phyloP scores from a whole-genome alignment of 2,113 vertebrate genomes.

The Hippocampus mohnikei region DNA sequence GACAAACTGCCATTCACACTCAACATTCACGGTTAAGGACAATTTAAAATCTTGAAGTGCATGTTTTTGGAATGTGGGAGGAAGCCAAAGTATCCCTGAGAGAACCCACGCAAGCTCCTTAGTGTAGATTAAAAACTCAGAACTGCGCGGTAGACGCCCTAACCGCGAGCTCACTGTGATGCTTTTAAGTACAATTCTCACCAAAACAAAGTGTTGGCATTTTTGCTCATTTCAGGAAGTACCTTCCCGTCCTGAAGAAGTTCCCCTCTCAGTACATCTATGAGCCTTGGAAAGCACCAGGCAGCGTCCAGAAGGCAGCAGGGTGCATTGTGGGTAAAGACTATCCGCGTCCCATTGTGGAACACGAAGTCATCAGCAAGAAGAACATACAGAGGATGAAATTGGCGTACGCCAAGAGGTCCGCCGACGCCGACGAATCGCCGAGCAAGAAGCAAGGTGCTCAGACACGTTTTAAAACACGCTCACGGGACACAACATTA shows the following conservation, averaged over 20 bases:
- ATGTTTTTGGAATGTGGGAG: not conserved
- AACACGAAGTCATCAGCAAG: conserved; percentile 58
- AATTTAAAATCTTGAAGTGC: not conserved
- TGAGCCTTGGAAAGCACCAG: conserved; percentile 74
- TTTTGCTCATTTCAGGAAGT: conserved; percentile 58
- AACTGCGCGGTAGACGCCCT: no score
- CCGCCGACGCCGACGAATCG: conserved; percentile 10
- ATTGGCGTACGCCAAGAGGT: conserved; percentile 61
- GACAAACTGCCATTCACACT: no score
- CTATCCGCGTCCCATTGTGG: conserved; percentile 66
- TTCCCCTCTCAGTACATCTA: conserved; percentile 72
- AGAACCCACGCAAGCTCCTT: not conserved
- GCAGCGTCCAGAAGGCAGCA: conserved; percentile 66
- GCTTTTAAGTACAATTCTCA: no score
- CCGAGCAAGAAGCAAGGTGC: conserved; percentile 47
- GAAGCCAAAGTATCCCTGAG: not conserved
- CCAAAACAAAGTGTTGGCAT: not conserved
- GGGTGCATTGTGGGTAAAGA: conserved; percentile 76
- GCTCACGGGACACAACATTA: not conserved
- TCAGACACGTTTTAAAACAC: not conserved
- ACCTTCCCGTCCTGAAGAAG: conserved; percentile 69
- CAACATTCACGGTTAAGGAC: no score
- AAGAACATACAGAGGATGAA: conserved; percentile 74
- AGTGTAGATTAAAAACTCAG: not conserved
- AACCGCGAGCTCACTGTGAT: no score